Evolutionary conservation across 2,888 invertebrate genomes (phyloP).

Genomic region (Meiosimyza platycephala): DNA sequence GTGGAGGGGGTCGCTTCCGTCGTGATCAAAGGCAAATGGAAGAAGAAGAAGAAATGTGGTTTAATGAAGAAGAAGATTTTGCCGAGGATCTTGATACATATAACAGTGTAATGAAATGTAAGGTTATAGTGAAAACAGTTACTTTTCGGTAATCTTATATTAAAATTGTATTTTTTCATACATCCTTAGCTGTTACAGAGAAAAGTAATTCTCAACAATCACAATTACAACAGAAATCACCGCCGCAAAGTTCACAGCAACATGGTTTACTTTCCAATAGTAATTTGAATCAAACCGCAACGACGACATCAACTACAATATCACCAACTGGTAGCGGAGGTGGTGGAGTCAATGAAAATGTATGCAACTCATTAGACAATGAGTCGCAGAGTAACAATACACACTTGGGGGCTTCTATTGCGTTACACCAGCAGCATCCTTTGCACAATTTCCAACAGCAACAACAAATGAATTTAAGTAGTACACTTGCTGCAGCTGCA

Average conservation of each 20-base stretch:
- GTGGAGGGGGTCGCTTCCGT: conserved; percentile 79
- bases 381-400: conserved; percentile 44
- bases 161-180: conserved; percentile 21
- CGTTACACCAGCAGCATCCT: conserved; percentile 64
- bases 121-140: conserved; percentile 43
- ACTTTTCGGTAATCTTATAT: not conserved
- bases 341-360: conserved; percentile 46
- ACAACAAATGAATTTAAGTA: conserved; percentile 62
- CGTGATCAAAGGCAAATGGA: conserved; percentile 94
- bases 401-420: conserved; percentile 60
- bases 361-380: conserved; percentile 34
- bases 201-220: conserved; percentile 65
- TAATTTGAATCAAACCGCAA: conserved; percentile 58
- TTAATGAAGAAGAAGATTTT: conserved; percentile 95
- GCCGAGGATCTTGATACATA: conserved; percentile 76
- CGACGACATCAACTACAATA: conserved; percentile 56
- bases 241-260: conserved; percentile 57
- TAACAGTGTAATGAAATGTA: conserved; percentile 67
- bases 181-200: conserved; percentile 56
- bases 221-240: conserved; percentile 57
- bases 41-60: conserved; percentile 99
- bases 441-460: conserved; percentile 63
- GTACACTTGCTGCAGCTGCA: conserved; percentile 55
- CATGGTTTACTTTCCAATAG: conserved; percentile 52
- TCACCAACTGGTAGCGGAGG: conserved; percentile 55